Percentiles rank a stretch among this genome's conserved stretches.
Evolutionary conservation across 2,113 vertebrate species (phyloP).

Genomic region (Callithrix jacchus): DNA sequence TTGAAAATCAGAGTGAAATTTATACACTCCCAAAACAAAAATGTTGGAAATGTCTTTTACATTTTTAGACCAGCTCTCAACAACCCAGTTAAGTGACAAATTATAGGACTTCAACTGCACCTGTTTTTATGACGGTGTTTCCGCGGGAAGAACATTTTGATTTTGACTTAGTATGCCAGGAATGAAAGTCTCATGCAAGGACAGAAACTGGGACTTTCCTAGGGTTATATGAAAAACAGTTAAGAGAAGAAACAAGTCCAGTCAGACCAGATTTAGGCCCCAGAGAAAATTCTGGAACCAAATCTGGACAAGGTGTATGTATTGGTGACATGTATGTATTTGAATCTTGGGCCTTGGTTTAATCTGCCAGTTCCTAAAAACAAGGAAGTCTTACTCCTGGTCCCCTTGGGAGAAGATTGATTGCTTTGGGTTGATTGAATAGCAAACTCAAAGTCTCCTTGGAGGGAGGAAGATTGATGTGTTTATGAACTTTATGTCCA

Average conservation of each 20-base stretch:
- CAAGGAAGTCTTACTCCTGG: background rate
- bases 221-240: background rate
- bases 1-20: background rate
- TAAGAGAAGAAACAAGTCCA: background rate
- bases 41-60: background rate
- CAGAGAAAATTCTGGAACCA: background rate
- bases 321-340: background rate
- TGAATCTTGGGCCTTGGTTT: background rate
- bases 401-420: background rate
- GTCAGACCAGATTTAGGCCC: background rate
- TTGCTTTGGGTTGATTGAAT: background rate
- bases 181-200: background rate
- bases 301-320: background rate
- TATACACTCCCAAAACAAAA: background rate
- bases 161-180: background rate
- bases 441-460: background rate
- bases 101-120: background rate
- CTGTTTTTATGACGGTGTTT: background rate
- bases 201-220: background rate
- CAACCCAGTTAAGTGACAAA: background rate
- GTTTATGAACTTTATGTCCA: background rate
- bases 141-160: background rate
- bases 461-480: background rate
- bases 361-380: background rate
- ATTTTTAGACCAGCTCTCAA: background rate